These are phyloP conservation scores for Rhinopithecus roxellana DNA, from an alignment of 2,113 vertebrate genomes.

Conservation along the genomic window DNA sequence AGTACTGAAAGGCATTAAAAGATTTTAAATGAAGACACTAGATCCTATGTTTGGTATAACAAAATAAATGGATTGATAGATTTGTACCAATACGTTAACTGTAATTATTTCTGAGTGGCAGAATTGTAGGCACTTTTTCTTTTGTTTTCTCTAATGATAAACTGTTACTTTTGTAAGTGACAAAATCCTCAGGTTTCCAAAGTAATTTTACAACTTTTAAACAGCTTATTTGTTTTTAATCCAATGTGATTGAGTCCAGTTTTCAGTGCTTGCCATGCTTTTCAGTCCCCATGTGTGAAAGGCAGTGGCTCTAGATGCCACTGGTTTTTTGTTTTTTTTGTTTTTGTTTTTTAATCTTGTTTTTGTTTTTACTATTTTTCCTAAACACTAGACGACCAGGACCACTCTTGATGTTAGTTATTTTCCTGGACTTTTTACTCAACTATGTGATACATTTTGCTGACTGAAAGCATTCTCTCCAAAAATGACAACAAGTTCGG, in stretches of 20 bases:
- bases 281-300: not conserved
- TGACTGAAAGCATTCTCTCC: not conserved
- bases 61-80: not conserved
- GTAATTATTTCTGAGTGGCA: not conserved
- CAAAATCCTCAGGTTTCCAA: not conserved
- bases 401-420: not conserved
- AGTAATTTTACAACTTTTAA: not conserved
- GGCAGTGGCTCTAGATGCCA: not conserved
- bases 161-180: not conserved
- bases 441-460: not conserved
- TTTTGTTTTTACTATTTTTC: too few species aligned
- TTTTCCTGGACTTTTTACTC: not conserved
- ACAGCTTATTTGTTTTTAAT: not conserved
- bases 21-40: not conserved
- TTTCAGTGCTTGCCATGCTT: not conserved
- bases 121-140: not conserved
- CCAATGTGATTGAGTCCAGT: not conserved
- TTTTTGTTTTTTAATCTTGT: too few species aligned
- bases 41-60: not conserved
- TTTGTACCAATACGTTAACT: not conserved
- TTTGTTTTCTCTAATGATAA: not conserved
- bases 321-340: too few species aligned
- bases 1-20: not conserved
- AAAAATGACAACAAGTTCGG: slow-evolving; percentile 4
- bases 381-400: too few species aligned